Conservation (phyloP, 2,797 vertebrate genomes). For the Ptychadena robeensis region DNA sequence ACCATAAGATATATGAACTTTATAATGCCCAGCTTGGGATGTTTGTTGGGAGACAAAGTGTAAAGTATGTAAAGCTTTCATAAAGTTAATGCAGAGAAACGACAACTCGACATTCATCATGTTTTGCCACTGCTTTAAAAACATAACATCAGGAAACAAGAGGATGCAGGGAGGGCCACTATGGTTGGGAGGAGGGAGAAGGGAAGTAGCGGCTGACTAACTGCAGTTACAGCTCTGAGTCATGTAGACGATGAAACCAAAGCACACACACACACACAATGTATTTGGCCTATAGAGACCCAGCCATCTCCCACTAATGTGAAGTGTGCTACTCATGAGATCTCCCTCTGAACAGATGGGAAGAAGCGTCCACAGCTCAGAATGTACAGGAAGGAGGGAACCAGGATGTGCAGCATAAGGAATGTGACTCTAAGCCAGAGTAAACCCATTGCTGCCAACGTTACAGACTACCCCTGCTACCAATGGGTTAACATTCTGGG, state of each 20-base stretch:
- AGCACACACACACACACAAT: conserved; percentile 24
- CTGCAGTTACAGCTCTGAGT: conserved; percentile 59
- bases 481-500: conserved; percentile 33
- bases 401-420: conserved; percentile 62
- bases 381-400: conserved; percentile 59
- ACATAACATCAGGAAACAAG: conserved; percentile 47
- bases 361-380: conserved; percentile 61
- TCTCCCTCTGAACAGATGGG: conserved; percentile 68
- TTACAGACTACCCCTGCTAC: neutral
- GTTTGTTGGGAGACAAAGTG: no score
- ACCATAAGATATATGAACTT: no score
- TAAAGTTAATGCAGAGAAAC: neutral
- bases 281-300: conserved; percentile 8
- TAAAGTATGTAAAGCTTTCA: neutral
- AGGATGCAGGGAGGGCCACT: conserved; percentile 56
- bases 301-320: conserved; percentile 48
- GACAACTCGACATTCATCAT: neutral
- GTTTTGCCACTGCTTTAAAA: conserved; percentile 33
- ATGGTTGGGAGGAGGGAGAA: conserved; percentile 66
- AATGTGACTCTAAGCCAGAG: conserved; percentile 61
- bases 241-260: conserved; percentile 53
- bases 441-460: conserved; percentile 37
- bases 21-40: no score
- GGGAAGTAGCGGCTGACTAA: conserved; percentile 63
- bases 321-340: conserved; percentile 55